Percentiles rank a stretch among this genome's conserved stretches.
Conservation (phyloP, 2,888 invertebrate species). For the Cremastinae sp. region DNA sequence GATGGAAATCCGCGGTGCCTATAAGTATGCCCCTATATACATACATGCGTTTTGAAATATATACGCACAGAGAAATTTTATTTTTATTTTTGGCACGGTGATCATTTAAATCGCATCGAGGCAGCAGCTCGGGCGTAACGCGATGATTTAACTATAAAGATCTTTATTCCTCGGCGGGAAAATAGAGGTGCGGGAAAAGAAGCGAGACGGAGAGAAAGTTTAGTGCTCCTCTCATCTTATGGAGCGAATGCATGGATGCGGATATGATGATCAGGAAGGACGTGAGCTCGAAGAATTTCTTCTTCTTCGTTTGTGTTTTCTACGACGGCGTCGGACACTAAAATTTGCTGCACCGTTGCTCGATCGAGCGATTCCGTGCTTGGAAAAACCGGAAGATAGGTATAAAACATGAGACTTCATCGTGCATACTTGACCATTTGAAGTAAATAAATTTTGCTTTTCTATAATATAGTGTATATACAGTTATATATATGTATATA, state of each 20-base stretch:
- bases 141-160: constrained; percentile 33
- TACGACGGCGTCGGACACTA: constrained; percentile 19
- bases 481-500: too few species aligned
- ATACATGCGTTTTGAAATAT: too few species aligned
- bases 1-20: too few species aligned
- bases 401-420: constrained; percentile 22
- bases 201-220: neutral
- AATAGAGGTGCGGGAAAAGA: neutral
- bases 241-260: constrained; percentile 37
- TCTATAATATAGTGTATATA: too few species aligned
- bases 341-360: constrained; percentile 44
- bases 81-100: neutral
- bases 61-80: too few species aligned
- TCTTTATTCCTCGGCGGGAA: constrained; percentile 20
- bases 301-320: constrained; percentile 43
- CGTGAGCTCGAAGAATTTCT: constrained; percentile 53
- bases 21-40: too few species aligned
- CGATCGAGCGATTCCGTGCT: constrained; percentile 61
- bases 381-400: constrained; percentile 49
- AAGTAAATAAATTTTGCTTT: neutral
- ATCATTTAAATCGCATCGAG: constrained; percentile 25
- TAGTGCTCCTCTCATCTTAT: constrained; percentile 34
- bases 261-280: constrained; percentile 52
- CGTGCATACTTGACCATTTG: constrained; percentile 23
- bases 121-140: constrained; percentile 51